These are phyloP conservation scores for Campoplex nolae DNA, from an alignment of 2,888 invertebrate genomes.

Conservation along the genomic window DNA sequence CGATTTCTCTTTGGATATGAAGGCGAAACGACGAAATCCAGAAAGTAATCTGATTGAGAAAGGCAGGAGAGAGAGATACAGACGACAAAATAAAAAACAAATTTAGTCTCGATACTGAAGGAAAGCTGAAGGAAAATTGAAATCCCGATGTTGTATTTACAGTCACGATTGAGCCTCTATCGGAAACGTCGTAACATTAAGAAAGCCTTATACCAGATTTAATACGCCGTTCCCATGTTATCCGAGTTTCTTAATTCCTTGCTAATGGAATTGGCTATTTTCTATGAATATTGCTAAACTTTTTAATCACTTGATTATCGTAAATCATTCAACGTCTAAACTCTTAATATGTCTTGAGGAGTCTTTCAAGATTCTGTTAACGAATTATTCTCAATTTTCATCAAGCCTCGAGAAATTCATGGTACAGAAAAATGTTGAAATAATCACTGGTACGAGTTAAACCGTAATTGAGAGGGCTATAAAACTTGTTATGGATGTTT, in stretches of 20 bases:
- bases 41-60: slow-evolving; percentile 29
- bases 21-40: slow-evolving; percentile 37
- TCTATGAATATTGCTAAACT: background rate
- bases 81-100: slow-evolving; percentile 15
- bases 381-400: background rate
- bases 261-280: background rate
- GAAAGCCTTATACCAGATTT: slow-evolving; percentile 25
- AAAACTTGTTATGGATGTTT: slow-evolving; percentile 15
- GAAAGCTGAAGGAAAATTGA: slow-evolving; percentile 50
- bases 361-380: background rate
- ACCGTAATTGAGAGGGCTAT: slow-evolving; percentile 1
- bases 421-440: background rate
- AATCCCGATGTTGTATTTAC: slow-evolving; percentile 9
- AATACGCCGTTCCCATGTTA: background rate
- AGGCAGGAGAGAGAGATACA: background rate
- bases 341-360: background rate
- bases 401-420: background rate
- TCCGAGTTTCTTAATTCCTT: background rate
- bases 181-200: slow-evolving; percentile 29
- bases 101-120: slow-evolving; percentile 14
- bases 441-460: background rate
- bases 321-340: background rate
- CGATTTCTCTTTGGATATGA: slow-evolving; percentile 63
- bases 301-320: background rate
- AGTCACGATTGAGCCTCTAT: slow-evolving; percentile 40